Base-by-base conservation (phyloP, 2,797 vertebrate species). In the Peromyscus attwateri region DNA sequence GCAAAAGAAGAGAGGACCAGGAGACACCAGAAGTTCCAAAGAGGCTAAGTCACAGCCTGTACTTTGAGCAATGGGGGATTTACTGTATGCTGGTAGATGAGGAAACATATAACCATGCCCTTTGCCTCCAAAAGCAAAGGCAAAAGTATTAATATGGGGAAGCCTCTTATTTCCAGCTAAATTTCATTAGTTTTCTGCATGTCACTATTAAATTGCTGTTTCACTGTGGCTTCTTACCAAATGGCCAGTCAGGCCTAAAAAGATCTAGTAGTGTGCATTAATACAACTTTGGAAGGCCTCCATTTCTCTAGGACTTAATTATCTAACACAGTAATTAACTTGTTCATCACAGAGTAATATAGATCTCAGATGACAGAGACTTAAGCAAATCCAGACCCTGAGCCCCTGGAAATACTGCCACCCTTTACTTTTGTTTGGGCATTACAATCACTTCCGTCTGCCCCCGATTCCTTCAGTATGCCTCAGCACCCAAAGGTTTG, bases 311-410 rank as follows among this genome's bases (percentile, higher is more conserved):
- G 94, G 94, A 93, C 96, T 91, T 97, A 91, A 96, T 96, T 93
- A 85, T 57, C 76, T 96, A 96, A 91, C 94, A 71, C 31, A 21
- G 21, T 80, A 37, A 93, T 95, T 84, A 80, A 62, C 55, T 92
- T 43, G 92, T 95, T 97, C 68, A 6, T 96, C 97, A 94, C 81
- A 93, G 62, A 93, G 68, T 93, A 85, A 79, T 95, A 49, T 66
- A 97, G 96, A 98, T 97, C 97, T 97, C 37, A 95, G 96, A 93
- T 79, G 70, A 1, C 23, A 55, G 75, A 97, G 93, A n/a, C 84
- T 66, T 92, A 93, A 93, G 93, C 64, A 46, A 64, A 89, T 52
- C n/a, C n/a, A 64, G 60, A 17, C 29, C 55, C 71, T 84, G 76
- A 82, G 93, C 64, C 70, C 31, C 31, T 64, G 6, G 87, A 68